These are phyloP conservation scores for Herminia tarsipennalis DNA, from an alignment of 2,888 invertebrate species.

Conservation along the genomic window DNA sequence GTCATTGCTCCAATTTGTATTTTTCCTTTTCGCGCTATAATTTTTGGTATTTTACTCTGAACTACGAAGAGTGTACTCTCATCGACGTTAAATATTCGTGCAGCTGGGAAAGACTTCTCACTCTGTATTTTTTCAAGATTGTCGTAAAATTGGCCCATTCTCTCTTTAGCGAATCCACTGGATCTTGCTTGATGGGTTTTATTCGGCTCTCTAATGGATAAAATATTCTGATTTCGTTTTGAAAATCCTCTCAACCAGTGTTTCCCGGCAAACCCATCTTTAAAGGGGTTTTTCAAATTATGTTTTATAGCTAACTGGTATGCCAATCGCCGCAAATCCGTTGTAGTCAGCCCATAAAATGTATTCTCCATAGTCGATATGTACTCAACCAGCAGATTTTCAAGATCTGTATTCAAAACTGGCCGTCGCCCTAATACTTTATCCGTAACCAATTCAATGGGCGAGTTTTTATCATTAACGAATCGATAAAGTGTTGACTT, in stretches of 20 bases:
- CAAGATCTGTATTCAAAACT: not conserved
- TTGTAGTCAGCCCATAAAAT: not conserved
- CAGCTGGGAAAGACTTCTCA: not conserved
- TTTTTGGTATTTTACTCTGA: constrained; percentile 38
- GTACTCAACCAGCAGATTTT: not conserved
- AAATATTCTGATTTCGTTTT: constrained; percentile 12
- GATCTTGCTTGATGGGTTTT: constrained; percentile 26
- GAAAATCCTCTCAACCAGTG: constrained; percentile 29
- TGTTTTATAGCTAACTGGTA: constrained; percentile 3
- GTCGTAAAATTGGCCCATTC: constrained; percentile 26
- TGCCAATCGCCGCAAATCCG: not conserved
- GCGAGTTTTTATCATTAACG: not conserved
- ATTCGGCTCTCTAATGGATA: constrained; percentile 22
- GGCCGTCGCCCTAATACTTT: not conserved
- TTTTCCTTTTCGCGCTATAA: constrained; percentile 16
- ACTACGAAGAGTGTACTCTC: constrained; percentile 54
- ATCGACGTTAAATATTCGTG: constrained; percentile 19
- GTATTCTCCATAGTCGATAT: not conserved
- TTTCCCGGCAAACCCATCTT: constrained; percentile 13
- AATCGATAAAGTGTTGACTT: not conserved
- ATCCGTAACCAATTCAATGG: not conserved
- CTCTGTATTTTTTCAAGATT: constrained; percentile 3
- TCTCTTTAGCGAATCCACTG: constrained; percentile 27
- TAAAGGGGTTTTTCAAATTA: not conserved
- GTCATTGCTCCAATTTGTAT: constrained; percentile 13